Evolutionary conservation across 1,140 invertebrate species (phyloP).

Genomic region (Archivesica marissinica): DNA sequence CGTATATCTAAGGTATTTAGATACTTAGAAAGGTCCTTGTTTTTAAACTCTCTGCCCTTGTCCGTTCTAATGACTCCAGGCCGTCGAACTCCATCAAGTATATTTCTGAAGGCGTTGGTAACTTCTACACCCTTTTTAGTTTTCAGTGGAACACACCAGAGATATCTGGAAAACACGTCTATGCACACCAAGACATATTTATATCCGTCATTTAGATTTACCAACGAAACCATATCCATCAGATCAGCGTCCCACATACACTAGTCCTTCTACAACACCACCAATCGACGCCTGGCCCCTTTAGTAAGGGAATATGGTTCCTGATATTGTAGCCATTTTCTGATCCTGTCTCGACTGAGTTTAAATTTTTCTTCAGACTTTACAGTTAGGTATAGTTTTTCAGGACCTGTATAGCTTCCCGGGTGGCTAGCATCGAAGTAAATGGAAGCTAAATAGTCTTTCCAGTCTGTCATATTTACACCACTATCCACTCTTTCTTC

Average conservation of each 20-base stretch:
- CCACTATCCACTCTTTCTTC: not conserved
- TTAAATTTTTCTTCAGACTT: slow-evolving; percentile 31
- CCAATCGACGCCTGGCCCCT: not conserved
- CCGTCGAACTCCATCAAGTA: not conserved
- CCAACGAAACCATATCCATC: slow-evolving; percentile 4
- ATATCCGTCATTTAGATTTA: not conserved
- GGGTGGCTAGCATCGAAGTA: slow-evolving; percentile 37
- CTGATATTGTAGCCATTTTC: slow-evolving; percentile 39
- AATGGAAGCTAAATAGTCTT: slow-evolving; percentile 23
- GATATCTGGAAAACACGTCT: not conserved
- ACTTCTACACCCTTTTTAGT: slow-evolving; percentile 4
- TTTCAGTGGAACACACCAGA: slow-evolving; percentile 3
- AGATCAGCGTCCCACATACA: slow-evolving; percentile 18
- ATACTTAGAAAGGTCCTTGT: not conserved
- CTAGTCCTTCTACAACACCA: not conserved
- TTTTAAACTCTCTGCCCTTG: not conserved
- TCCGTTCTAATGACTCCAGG: not conserved
- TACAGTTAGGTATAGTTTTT: slow-evolving; percentile 30
- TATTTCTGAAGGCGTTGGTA: not conserved
- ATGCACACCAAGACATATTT: slow-evolving; percentile 7
- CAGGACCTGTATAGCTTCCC: not conserved
- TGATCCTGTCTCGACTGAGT: slow-evolving; percentile 35
- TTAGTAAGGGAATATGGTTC: slow-evolving; percentile 35
- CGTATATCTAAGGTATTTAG: not conserved
- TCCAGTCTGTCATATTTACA: slow-evolving; percentile 15